A percentile compares a stretch with the other conserved stretches of the same genome.
Evolutionary conservation across 1,140 invertebrate species (phyloP).

Genomic region (Ceratosolen solmsi): DNA sequence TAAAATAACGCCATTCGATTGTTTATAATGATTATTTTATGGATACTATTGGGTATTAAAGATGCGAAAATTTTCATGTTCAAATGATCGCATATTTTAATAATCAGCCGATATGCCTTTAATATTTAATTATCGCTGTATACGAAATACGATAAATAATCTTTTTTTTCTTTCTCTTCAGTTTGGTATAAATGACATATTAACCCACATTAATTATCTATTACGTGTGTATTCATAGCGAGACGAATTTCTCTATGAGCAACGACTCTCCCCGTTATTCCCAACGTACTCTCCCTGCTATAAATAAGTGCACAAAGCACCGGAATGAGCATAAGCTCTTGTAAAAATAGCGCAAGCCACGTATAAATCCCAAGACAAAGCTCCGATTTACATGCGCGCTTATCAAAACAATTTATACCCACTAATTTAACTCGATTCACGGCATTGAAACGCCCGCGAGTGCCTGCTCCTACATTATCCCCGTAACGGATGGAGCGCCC

Average conservation of each 20-base stretch:
- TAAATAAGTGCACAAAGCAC: not conserved
- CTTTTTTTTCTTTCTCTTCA: too few relatives aligned
- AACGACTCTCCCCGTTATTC: not conserved
- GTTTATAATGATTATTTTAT: too few relatives aligned
- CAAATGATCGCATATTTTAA: too few relatives aligned
- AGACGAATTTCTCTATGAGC: not conserved
- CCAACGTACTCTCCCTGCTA: too few relatives aligned
- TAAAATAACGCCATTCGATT: too few relatives aligned
- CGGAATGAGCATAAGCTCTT: not conserved
- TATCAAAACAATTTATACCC: constrained; percentile 28
- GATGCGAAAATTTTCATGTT: too few relatives aligned
- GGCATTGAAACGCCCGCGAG: not conserved
- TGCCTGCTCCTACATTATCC: not conserved
- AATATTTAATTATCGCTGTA: too few relatives aligned
- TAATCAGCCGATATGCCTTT: too few relatives aligned
- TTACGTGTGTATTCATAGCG: not conserved
- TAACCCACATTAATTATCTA: too few relatives aligned
- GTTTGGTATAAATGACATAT: too few relatives aligned
- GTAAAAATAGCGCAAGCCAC: not conserved
- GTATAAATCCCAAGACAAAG: not conserved
- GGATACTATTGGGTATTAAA: too few relatives aligned
- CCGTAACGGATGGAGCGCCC: not conserved
- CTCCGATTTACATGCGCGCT: constrained; percentile 3
- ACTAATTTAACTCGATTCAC: constrained; percentile 16
- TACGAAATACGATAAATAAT: too few relatives aligned